Evolutionary conservation across 2,888 invertebrate species (phyloP).

Genomic region (Tenthredo livida): DNA sequence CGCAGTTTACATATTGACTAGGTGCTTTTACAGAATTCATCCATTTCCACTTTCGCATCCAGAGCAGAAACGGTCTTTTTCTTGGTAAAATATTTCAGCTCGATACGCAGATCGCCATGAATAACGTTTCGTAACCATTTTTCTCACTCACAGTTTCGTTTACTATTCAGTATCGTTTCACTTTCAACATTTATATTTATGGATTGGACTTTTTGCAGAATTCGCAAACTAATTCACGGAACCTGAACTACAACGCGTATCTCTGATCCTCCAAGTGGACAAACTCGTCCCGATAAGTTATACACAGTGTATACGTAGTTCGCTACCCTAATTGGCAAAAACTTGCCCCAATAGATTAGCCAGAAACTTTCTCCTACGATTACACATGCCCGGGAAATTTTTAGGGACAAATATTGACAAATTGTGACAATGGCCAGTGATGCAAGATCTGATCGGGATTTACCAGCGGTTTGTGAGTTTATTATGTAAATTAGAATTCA

Average conservation of each 20-base stretch:
- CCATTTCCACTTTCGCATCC: constrained; percentile 6
- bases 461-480: background rate
- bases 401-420: background rate
- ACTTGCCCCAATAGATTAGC: constrained; percentile 2
- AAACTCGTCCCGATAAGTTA: background rate
- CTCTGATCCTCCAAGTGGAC: background rate
- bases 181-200: background rate
- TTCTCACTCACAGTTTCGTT: constrained; percentile 1
- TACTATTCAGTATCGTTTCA: background rate
- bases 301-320: constrained; percentile 1
- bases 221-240: background rate
- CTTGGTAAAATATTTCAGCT: background rate
- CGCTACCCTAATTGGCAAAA: constrained; percentile 10
- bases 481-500: background rate
- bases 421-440: background rate
- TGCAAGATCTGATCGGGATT: background rate
- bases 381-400: background rate
- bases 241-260: background rate
- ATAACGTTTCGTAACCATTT: constrained; percentile 17
- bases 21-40: constrained; percentile 42
- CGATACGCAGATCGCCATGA: background rate
- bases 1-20: constrained; percentile 45
- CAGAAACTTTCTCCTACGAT: background rate
- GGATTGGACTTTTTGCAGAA: background rate
- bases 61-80: background rate